These are phyloP conservation scores for Prunella fulvescens DNA, from an alignment of 2,113 vertebrate species.

Conservation along the genomic window DNA sequence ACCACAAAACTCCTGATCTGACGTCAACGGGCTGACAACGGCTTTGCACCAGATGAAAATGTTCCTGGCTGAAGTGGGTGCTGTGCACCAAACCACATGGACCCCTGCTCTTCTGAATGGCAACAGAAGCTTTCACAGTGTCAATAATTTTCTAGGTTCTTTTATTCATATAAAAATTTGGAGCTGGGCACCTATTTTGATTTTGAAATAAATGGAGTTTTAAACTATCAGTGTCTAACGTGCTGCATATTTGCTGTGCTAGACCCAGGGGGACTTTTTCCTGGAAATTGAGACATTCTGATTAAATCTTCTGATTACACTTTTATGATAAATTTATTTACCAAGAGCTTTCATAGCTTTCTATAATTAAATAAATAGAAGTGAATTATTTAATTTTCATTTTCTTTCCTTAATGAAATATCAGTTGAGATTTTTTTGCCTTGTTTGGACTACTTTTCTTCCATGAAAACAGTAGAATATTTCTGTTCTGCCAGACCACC, in stretches of 20 bases:
- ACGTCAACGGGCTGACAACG: conserved; percentile 3
- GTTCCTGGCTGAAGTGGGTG: not conserved
- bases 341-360: not conserved
- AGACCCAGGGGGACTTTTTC: not conserved
- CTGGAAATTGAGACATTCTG: not conserved
- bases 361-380: not conserved
- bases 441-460: not conserved
- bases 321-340: not conserved
- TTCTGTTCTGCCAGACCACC: not conserved
- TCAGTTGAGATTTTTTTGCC: not conserved
- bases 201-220: not conserved
- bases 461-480: not conserved
- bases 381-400: not conserved
- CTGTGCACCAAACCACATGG: not conserved
- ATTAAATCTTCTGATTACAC: not conserved
- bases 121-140: not conserved
- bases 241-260: not conserved
- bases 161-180: not conserved
- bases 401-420: not conserved
- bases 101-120: not conserved
- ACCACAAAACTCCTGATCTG: conserved; percentile 22
- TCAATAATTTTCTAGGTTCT: not conserved
- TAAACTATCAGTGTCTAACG: not conserved
- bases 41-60: conserved; percentile 23
- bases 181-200: not conserved